Conservation (phyloP, 2,797 vertebrate genomes). For the Manis pentadactyla region DNA sequence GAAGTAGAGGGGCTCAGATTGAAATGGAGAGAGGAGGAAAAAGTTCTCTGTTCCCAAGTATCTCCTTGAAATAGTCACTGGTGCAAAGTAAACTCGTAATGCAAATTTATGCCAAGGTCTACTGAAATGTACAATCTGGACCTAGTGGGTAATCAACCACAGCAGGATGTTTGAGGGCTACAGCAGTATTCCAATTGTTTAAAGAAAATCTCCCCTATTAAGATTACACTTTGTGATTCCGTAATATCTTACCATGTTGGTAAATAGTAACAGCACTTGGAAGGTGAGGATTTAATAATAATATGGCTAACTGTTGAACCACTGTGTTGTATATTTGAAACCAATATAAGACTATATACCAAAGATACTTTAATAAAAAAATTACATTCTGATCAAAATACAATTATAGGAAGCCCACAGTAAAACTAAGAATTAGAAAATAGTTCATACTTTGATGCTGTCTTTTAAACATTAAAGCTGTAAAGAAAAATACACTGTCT, state of each 20-base stretch:
- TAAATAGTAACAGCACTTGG: too few species aligned
- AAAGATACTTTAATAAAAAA: neutral
- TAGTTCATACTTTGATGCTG: neutral
- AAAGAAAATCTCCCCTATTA: neutral
- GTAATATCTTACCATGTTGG: too few species aligned
- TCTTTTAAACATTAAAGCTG: constrained; percentile 8
- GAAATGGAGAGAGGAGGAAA: neutral
- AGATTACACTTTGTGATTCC: neutral
- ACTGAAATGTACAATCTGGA: neutral
- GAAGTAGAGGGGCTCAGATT: neutral
- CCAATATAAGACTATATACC: too few species aligned
- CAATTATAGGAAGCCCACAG: neutral
- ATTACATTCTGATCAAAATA: neutral
- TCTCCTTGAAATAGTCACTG: constrained; percentile 25
- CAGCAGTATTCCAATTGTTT: neutral
- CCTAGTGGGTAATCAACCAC: neutral
- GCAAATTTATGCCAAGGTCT: neutral
- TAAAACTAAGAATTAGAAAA: neutral
- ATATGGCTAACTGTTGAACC: too few species aligned
- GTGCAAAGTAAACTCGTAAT: neutral
- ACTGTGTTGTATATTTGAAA: too few species aligned
- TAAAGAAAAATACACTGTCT: neutral
- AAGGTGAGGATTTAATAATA: too few species aligned
- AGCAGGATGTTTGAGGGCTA: neutral
- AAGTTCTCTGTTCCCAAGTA: neutral